These are phyloP conservation scores for Cliona cf. orientalis DNA, from an alignment of 37 sponge, comb jelly and placozoan species.

Conservation along the genomic window DNA sequence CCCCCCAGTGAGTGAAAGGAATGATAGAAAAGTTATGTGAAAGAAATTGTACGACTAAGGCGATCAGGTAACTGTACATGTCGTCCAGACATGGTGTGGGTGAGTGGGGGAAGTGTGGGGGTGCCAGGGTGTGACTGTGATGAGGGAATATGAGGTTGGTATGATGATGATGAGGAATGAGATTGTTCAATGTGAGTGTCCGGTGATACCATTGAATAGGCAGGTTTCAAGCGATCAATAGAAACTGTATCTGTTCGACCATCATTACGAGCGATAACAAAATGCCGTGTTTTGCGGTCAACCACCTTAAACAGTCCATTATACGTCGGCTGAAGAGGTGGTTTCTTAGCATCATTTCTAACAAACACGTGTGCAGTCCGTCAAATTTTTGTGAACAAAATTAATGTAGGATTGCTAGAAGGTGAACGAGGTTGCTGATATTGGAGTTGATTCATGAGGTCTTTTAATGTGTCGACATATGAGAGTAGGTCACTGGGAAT, in stretches of 20 bases:
- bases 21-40: background rate
- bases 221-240: conserved; percentile 58
- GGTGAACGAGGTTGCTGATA: background rate
- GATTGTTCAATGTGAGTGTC: background rate
- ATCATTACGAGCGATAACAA: background rate
- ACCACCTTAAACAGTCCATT: conserved; percentile 49
- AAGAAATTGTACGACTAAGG: conserved; percentile 4
- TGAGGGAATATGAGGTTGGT: background rate
- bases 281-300: background rate
- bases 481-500: conserved; percentile 4
- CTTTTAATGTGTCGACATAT: conserved; percentile 17
- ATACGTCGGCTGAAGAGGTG: conserved; percentile 49
- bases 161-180: too few species aligned
- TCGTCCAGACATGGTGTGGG: background rate
- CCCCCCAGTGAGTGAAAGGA: conserved; percentile 8
- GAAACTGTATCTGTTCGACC: conserved; percentile 30
- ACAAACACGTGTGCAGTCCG: conserved; percentile 43
- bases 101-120: background rate
- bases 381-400: conserved; percentile 5
- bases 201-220: conserved; percentile 8
- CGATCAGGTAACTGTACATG: background rate
- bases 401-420: background rate
- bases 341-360: conserved; percentile 30
- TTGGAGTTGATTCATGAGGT: background rate
- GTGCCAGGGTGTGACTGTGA: conserved; percentile 1